Evolutionary conservation across 2,888 invertebrate genomes (phyloP).

Genomic region (Rhingia rostrata): DNA sequence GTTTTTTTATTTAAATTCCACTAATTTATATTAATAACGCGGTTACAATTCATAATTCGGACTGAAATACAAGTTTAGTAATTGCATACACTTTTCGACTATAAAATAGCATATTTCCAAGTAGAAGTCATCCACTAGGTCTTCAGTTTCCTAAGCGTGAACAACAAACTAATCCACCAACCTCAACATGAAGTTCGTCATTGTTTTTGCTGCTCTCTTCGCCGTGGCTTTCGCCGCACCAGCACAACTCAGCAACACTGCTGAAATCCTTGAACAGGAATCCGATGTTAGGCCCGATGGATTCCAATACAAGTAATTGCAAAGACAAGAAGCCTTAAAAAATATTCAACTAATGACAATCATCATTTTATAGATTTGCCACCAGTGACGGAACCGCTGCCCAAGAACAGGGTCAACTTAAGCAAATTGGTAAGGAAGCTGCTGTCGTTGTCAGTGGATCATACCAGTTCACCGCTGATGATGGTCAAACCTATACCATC

Average conservation of each 20-base stretch:
- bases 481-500: conserved; percentile 85
- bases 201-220: conserved; percentile 14
- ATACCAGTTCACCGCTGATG: conserved; percentile 84
- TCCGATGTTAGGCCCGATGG: background rate
- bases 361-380: conserved; percentile 75
- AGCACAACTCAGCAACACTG: background rate
- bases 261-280: background rate
- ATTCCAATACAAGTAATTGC: background rate
- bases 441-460: conserved; percentile 84
- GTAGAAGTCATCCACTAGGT: conserved; percentile 61
- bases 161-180: conserved; percentile 33
- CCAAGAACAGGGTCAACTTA: conserved; percentile 84
- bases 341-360: too few species aligned
- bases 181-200: conserved; percentile 5
- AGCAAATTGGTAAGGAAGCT: conserved; percentile 85
- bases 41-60: background rate
- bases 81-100: conserved; percentile 36
- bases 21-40: conserved; percentile 2
- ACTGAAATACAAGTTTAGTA: conserved; percentile 12
- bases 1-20: too few species aligned
- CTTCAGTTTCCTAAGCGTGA: conserved; percentile 68
- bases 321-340: background rate
- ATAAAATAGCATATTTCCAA: conserved; percentile 54
- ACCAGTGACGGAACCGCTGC: conserved; percentile 84
- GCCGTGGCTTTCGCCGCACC: conserved; percentile 43